Evolutionary conservation across 2,888 invertebrate genomes (phyloP).

Genomic region (Lamellibrachia satsuma): DNA sequence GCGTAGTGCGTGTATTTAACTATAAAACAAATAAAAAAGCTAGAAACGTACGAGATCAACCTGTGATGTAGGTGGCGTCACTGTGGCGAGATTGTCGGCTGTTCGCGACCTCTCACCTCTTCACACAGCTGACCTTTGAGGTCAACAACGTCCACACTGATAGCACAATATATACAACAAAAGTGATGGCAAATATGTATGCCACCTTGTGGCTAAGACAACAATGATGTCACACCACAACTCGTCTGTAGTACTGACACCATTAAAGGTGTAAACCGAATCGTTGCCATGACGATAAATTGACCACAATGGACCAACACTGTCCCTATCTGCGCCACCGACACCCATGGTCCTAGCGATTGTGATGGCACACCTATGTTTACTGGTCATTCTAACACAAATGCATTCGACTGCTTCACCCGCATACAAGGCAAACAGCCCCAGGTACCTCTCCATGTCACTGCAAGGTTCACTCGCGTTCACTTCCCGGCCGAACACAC

Average conservation of each 20-base stretch:
- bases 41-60: slow-evolving; percentile 4
- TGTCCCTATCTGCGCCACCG: neutral
- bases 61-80: neutral
- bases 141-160: neutral
- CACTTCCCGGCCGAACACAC: neutral
- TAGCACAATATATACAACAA: slow-evolving; percentile 4
- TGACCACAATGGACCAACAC: neutral
- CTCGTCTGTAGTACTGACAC: neutral
- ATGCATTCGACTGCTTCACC: neutral
- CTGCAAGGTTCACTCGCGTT: neutral
- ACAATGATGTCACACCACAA: neutral
- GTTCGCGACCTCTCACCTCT: neutral
- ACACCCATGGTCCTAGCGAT: neutral
- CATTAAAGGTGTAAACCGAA: neutral
- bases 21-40: slow-evolving; percentile 17
- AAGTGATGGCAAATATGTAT: neutral
- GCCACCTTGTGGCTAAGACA: neutral
- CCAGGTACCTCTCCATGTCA: neutral
- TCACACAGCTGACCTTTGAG: neutral
- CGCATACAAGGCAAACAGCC: neutral
- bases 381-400: slow-evolving; percentile 17
- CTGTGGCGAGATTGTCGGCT: neutral
- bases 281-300: neutral
- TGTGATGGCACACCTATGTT: neutral
- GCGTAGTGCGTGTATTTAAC: neutral